Evolutionary conservation across 2,113 vertebrate genomes (phyloP), one percentile per base, ranked within the genome.

Genomic region (Forbesichthys agassizii): DNA sequence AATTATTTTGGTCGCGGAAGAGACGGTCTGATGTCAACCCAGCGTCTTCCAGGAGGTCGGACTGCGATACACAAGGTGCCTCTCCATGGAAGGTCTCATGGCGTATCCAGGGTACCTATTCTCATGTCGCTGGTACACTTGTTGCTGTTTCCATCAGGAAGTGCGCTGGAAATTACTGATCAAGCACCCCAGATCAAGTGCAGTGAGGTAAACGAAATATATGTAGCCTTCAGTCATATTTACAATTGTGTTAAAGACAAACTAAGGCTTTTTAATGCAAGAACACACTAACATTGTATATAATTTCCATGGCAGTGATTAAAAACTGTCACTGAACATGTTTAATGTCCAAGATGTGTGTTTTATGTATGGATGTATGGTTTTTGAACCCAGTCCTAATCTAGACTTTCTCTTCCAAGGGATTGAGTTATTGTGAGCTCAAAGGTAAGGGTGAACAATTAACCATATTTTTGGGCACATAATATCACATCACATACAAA

Each of bases 371-470:
- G 7, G 11, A 0, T 27, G 11, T 54, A 9, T 16, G 33, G 54
- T n/a, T 4, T 60, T 14, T 60, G 2, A 12, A 11, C 2, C 7
- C 0, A 57, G 61, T 47, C 71, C 0, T 58, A 33, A 0, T 3
- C 5, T 9, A 8, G 11, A 58, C 56, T 66, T 55, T 86, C 42
- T 79, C n/a, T 71, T 33, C 54, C 3, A 68, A 93, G 92, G 84
- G 80, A 59, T 64, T 92, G 66, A 69, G 48, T 5, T 60, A 87
- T 69, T 93, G 91, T 81, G 11, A 2, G 0, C 5, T 90, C 47
- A 33, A 58, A 82, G 90, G 91, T 92, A 85, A 81, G 65, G 9
- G 46, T 7, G 7, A 18, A 61, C 4, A 0, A 48, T 62, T n/a
- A 58, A n/a, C 33, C 14, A 8, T n/a, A n/a, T 62, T 11, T 20